A percentile compares a stretch with the other conserved stretches of the same genome.
Evolutionary conservation across 2,888 invertebrate species (phyloP).

Genomic region (Drosophila merina): DNA sequence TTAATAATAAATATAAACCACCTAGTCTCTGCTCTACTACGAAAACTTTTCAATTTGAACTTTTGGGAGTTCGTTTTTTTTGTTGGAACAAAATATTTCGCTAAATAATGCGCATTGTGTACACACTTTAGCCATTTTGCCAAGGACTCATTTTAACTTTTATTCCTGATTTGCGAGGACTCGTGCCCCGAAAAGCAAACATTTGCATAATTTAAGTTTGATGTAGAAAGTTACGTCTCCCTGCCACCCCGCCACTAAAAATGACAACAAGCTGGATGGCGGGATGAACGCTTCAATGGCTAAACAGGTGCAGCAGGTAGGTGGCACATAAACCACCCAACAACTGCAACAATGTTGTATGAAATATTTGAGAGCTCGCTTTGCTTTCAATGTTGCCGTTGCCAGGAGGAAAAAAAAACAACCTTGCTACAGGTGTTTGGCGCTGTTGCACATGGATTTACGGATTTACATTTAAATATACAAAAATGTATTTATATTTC

Average conservation of each 20-base stretch:
- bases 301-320: conserved; percentile 32
- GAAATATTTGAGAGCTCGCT: conserved; percentile 23
- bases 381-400: conserved; percentile 24
- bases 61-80: conserved; percentile 9
- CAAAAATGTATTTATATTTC: not conserved
- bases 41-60: conserved; percentile 27
- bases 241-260: conserved; percentile 14
- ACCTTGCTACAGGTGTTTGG: conserved; percentile 37
- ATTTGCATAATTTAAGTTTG: conserved; percentile 50
- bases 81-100: no score
- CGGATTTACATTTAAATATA: conserved; percentile 15
- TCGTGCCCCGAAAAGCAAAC: conserved; percentile 19
- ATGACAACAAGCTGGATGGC: conserved; percentile 31
- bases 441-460: conserved; percentile 13
- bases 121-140: conserved; percentile 16
- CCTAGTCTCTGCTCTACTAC: not conserved
- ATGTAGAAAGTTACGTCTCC: conserved; percentile 33
- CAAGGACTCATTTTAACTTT: conserved; percentile 19
- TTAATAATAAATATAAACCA: not conserved
- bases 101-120: conserved; percentile 15
- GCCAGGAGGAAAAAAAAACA: conserved; percentile 10
- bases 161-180: conserved; percentile 17
- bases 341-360: conserved; percentile 34
- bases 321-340: conserved; percentile 9
- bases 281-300: conserved; percentile 29